phyloP scores from a whole-genome alignment of 2,113 vertebrate species.

The Guaruba guarouba region DNA sequence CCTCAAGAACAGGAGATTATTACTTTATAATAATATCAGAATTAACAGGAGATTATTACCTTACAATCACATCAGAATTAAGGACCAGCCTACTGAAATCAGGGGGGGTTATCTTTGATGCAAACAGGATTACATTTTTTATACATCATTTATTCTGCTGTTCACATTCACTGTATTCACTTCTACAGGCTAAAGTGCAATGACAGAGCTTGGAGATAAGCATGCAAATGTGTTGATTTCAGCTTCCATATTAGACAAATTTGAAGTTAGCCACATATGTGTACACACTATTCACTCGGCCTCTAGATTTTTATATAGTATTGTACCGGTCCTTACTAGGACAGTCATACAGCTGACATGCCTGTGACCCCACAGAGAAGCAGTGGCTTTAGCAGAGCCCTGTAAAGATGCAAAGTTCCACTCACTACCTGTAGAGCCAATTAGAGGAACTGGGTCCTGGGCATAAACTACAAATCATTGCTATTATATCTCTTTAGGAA shows the following conservation, averaged over 20 bases:
- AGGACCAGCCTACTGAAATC: not conserved
- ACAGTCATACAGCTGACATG: not conserved
- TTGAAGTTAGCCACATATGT: rapidly evolving
- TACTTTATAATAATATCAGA: not conserved
- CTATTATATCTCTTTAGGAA: not conserved
- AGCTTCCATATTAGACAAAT: not conserved
- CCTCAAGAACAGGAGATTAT: not conserved
- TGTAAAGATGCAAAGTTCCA: not conserved
- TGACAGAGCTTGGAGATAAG: not conserved
- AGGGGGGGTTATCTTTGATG: not conserved
- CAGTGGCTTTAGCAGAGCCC: not conserved
- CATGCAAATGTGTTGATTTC: not conserved
- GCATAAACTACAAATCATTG: not conserved
- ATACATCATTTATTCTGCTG: not conserved
- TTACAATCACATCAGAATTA: not conserved
- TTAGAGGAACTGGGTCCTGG: not conserved
- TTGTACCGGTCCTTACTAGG: not conserved
- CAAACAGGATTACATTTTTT: not conserved
- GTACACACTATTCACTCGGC: not conserved
- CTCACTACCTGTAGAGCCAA: not conserved
- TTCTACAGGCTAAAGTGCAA: not conserved
- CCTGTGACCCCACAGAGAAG: not conserved
- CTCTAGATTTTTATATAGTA: not conserved
- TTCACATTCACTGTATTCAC: not conserved
- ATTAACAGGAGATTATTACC: not conserved